Percentiles rank a stretch among this genome's conserved stretches.
Conservation (phyloP, 2,888 invertebrate genomes). For the Leucophenga maculata region DNA sequence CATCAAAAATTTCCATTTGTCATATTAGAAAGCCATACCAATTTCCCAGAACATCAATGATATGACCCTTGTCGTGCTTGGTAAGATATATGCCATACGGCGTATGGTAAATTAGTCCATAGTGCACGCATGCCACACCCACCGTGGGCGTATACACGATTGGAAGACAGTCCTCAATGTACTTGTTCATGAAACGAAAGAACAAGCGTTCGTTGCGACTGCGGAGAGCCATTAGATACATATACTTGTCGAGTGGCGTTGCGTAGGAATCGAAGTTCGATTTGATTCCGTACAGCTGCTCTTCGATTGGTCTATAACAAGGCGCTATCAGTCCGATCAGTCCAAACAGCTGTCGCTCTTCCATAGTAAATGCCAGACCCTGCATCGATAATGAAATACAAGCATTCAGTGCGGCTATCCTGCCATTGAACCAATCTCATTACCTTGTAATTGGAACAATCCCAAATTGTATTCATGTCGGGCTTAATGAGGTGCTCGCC, state of each 20-base stretch:
- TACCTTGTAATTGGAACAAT: background rate
- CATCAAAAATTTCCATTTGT: background rate
- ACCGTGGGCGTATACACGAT: conserved; percentile 98
- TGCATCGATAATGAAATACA: conserved; percentile 10
- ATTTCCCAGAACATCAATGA: conserved; percentile 44
- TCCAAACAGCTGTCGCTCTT: conserved; percentile 92
- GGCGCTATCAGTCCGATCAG: conserved; percentile 95
- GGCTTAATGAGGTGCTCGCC: background rate
- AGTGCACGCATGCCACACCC: conserved; percentile 94
- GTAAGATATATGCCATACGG: conserved; percentile 86
- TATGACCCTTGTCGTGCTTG: conserved; percentile 43
- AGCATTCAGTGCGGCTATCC: too few species aligned
- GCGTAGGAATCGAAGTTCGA: conserved; percentile 84
- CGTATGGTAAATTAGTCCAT: conserved; percentile 87
- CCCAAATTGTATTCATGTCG: background rate
- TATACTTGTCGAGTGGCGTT: conserved; percentile 90
- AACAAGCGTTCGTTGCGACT: conserved; percentile 95
- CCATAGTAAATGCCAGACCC: conserved; percentile 74
- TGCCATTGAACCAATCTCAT: too few species aligned
- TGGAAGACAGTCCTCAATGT: conserved; percentile 92
- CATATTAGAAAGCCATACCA: conserved; percentile 33
- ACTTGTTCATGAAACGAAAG: conserved; percentile 86
- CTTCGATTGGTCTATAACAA: conserved; percentile 86
- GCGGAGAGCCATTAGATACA: conserved; percentile 84
- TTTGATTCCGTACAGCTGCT: conserved; percentile 86